phyloP scores from a whole-genome alignment of 2,888 invertebrate genomes.

The Ennomos fuscantarius region DNA sequence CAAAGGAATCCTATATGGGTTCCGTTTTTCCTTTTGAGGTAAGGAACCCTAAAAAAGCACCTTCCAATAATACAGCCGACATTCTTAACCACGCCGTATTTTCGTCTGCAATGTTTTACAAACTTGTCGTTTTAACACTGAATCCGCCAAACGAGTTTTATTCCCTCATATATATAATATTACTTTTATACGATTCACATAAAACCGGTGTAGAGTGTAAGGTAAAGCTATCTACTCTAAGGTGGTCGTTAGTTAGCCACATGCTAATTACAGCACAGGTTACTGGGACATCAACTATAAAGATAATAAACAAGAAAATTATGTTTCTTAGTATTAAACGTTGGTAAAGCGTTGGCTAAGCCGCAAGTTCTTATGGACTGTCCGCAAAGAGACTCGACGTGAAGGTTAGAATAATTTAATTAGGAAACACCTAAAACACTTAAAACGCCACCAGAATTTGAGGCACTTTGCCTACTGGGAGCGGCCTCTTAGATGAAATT shows the following conservation, averaged over 20 bases:
- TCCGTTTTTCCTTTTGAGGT: too few relatives aligned
- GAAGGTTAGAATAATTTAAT: too few relatives aligned
- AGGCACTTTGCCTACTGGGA: too few relatives aligned
- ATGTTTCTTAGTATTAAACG: constrained; percentile 16
- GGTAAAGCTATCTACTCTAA: constrained; percentile 8
- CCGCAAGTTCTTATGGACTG: constrained; percentile 6
- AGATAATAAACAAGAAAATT: constrained; percentile 33
- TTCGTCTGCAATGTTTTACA: neutral
- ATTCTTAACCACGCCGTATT: neutral
- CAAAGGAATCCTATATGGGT: too few relatives aligned
- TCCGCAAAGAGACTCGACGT: too few relatives aligned
- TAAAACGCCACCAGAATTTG: too few relatives aligned
- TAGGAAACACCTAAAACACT: too few relatives aligned
- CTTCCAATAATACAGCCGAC: too few relatives aligned
- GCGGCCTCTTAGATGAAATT: too few relatives aligned
- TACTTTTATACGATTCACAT: neutral
- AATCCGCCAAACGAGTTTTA: constrained; percentile 1
- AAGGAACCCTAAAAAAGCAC: too few relatives aligned
- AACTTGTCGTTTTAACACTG: neutral
- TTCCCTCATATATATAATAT: too few relatives aligned
- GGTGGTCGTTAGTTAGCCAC: constrained; percentile 28
- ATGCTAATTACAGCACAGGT: constrained; percentile 32
- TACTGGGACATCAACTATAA: constrained; percentile 33
- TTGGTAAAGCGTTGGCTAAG: constrained; percentile 24
- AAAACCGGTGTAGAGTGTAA: constrained; percentile 9